Conservation (phyloP, 2,113 vertebrate species). For the Mus pahari region DNA sequence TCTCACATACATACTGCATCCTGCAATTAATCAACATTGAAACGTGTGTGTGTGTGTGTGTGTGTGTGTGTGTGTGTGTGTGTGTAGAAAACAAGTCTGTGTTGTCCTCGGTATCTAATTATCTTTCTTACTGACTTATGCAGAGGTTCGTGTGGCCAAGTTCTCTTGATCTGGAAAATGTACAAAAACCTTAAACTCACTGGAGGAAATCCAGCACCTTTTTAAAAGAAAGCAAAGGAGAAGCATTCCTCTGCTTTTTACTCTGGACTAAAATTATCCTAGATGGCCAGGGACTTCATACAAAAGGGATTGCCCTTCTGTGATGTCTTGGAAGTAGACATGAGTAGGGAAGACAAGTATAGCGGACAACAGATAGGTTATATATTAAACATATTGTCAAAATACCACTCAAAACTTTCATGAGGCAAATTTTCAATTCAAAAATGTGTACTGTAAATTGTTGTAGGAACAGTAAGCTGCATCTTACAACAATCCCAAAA, state of each 20-base stretch:
- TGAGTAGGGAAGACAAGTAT: neutral
- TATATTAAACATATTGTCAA: neutral
- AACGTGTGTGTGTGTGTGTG: neutral
- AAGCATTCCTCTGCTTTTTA: neutral
- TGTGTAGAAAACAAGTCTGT: slow-evolving; percentile 13
- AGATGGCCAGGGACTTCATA: neutral
- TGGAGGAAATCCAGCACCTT: neutral
- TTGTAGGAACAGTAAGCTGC: neutral
- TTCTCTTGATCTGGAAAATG: neutral
- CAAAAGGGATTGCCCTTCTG: neutral
- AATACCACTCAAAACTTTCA: neutral
- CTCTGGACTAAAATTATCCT: neutral
- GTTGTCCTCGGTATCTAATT: neutral
- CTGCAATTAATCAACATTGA: neutral
- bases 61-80: neutral
- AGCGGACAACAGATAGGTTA: neutral
- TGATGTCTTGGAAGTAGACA: neutral
- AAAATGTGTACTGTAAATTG: neutral
- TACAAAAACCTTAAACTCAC: neutral
- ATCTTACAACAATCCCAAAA: neutral
- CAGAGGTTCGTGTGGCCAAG: neutral
- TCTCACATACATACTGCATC: neutral
- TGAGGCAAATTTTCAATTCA: neutral
- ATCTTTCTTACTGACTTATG: slow-evolving; percentile 41
- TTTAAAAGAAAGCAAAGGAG: neutral